A percentile compares a stretch with the other conserved stretches of the same genome.
Evolutionary conservation across 2,888 invertebrate genomes (phyloP).

Genomic region (Metacarcinus magister): DNA sequence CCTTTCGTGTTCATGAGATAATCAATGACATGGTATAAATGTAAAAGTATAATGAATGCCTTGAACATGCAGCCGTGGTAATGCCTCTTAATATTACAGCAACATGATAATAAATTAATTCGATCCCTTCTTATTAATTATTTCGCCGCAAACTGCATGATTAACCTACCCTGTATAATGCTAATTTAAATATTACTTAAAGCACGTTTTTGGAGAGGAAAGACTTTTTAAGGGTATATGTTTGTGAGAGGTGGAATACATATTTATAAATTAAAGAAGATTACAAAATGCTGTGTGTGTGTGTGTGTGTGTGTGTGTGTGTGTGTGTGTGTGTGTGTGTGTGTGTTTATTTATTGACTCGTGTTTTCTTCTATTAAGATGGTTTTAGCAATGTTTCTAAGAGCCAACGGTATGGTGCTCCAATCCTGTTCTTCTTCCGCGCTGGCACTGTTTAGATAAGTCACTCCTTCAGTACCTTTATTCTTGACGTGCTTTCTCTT

Average conservation of each 20-base stretch:
- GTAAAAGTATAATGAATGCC: not conserved
- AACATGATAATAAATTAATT: not conserved
- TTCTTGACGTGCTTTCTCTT: slow-evolving; percentile 3
- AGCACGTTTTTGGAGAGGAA: not conserved
- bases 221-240: not conserved
- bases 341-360: not conserved
- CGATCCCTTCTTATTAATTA: not conserved
- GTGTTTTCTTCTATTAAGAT: not conserved
- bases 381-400: not conserved
- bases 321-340: slow-evolving; percentile 38
- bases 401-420: slow-evolving; percentile 47
- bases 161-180: not conserved
- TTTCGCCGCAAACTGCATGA: not conserved
- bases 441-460: not conserved
- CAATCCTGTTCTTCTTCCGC: slow-evolving; percentile 50
- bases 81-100: not conserved
- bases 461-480: not conserved
- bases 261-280: not conserved
- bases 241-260: not conserved
- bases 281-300: not conserved
- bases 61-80: not conserved
- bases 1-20: no score
- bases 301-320: slow-evolving; percentile 41
- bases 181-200: not conserved
- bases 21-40: no score